phyloP scores from a whole-genome alignment of 2,888 invertebrate genomes.

The Pilophorus perplexus region DNA sequence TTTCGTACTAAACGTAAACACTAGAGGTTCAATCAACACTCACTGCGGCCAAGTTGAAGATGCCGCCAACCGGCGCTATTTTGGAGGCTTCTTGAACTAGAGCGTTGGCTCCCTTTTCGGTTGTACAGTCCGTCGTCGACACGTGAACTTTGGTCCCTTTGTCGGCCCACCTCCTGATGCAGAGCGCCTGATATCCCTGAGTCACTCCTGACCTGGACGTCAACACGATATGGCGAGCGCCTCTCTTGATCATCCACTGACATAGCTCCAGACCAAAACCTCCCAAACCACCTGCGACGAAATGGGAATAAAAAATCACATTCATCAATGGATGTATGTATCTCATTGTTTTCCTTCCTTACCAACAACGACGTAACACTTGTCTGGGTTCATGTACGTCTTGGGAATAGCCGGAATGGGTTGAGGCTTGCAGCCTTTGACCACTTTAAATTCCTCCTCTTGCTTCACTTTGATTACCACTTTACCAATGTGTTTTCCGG shows the following conservation, averaged over 20 bases:
- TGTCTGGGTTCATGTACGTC: constrained; percentile 76
- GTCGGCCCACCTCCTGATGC: constrained; percentile 62
- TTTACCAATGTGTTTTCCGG: constrained; percentile 96
- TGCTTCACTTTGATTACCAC: constrained; percentile 84
- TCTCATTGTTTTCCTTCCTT: not conserved
- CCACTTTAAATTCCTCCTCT: constrained; percentile 62
- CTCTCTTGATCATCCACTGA: constrained; percentile 81
- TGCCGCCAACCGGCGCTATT: constrained; percentile 62
- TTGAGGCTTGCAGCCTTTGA: constrained; percentile 56
- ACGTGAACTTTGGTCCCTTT: constrained; percentile 54
- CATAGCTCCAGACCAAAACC: constrained; percentile 93
- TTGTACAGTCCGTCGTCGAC: constrained; percentile 53
- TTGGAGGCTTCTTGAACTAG: constrained; percentile 51
- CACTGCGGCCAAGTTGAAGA: constrained; percentile 93
- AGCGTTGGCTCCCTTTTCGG: constrained; percentile 52
- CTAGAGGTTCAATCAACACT: constrained; percentile 43
- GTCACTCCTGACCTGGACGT: constrained; percentile 86
- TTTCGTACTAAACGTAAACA: not conserved
- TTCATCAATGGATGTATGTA: not conserved
- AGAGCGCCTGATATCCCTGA: constrained; percentile 86
- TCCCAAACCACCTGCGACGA: constrained; percentile 69
- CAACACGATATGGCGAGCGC: constrained; percentile 78
- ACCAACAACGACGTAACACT: constrained; percentile 62
- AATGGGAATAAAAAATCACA: not conserved
- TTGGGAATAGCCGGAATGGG: constrained; percentile 73